Evolutionary conservation across 1,140 invertebrate species (phyloP).

Genomic region (Riptortus pedestris): DNA sequence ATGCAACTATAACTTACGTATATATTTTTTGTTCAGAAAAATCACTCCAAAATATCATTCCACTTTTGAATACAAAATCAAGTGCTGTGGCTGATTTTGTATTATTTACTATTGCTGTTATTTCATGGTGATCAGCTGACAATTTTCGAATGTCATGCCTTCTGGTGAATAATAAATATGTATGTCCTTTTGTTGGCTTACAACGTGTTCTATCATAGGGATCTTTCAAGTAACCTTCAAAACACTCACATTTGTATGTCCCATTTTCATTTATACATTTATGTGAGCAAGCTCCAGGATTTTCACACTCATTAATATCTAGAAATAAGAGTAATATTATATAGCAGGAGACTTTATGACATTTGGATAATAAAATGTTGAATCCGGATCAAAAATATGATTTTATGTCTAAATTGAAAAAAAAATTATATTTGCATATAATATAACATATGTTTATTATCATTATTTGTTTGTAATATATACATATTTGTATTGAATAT

Average conservation of each 20-base stretch:
- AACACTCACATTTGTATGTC: constrained; percentile 81
- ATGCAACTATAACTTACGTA: constrained; percentile 83
- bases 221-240: constrained; percentile 71
- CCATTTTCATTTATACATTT: constrained; percentile 80
- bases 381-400: too few relatives aligned
- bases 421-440: too few relatives aligned
- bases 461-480: too few relatives aligned
- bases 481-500: too few relatives aligned
- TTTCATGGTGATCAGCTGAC: constrained; percentile 73
- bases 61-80: constrained; percentile 80
- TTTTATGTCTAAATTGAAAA: too few relatives aligned
- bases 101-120: constrained; percentile 76
- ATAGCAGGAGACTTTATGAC: too few relatives aligned
- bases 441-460: too few relatives aligned
- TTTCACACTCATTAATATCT: constrained; percentile 84
- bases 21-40: constrained; percentile 65
- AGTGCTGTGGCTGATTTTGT: constrained; percentile 77
- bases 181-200: constrained; percentile 59
- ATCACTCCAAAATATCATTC: constrained; percentile 93
- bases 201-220: constrained; percentile 55
- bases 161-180: constrained; percentile 70
- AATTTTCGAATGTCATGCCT: constrained; percentile 82
- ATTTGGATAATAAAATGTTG: too few relatives aligned
- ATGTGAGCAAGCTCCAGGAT: constrained; percentile 80
- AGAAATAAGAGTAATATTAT: too few relatives aligned